Conservation (phyloP, 2,113 vertebrate species). For the Mobula birostris region DNA sequence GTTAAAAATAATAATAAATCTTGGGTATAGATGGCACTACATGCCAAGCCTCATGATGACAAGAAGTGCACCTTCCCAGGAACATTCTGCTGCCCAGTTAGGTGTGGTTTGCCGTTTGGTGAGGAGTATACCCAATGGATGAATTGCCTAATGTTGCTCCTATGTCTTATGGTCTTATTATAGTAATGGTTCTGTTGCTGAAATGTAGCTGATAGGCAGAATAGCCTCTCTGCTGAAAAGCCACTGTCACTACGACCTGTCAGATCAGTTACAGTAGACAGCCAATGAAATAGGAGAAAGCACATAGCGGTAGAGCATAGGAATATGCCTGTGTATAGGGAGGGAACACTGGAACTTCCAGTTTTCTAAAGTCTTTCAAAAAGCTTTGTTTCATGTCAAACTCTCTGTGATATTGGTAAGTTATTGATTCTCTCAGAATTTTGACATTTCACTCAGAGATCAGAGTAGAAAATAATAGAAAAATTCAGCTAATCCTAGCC, state of each 20-base stretch:
- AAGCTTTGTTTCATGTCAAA: not conserved
- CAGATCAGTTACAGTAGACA: not conserved
- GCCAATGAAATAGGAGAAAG: not conserved
- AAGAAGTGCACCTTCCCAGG: not conserved
- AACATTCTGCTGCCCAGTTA: not conserved
- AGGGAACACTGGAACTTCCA: not conserved
- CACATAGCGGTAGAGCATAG: too few relatives aligned
- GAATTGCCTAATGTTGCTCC: too few relatives aligned
- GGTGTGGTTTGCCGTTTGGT: not conserved
- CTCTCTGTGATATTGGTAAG: not conserved
- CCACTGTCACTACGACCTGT: not conserved
- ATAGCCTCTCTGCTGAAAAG: not conserved
- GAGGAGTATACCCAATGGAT: not conserved
- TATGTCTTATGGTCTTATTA: not conserved
- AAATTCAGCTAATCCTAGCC: not conserved
- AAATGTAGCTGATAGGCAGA: not conserved
- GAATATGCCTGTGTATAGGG: not conserved
- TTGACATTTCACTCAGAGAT: not conserved
- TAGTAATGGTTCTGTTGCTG: not conserved
- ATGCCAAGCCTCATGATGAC: not conserved
- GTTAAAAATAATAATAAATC: not conserved
- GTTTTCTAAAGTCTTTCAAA: not conserved
- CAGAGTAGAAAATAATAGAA: not conserved
- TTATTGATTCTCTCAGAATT: not conserved
- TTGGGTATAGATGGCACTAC: not conserved